phyloP scores from a whole-genome alignment of 2,113 vertebrate species.

The Myiopsitta monachus region DNA sequence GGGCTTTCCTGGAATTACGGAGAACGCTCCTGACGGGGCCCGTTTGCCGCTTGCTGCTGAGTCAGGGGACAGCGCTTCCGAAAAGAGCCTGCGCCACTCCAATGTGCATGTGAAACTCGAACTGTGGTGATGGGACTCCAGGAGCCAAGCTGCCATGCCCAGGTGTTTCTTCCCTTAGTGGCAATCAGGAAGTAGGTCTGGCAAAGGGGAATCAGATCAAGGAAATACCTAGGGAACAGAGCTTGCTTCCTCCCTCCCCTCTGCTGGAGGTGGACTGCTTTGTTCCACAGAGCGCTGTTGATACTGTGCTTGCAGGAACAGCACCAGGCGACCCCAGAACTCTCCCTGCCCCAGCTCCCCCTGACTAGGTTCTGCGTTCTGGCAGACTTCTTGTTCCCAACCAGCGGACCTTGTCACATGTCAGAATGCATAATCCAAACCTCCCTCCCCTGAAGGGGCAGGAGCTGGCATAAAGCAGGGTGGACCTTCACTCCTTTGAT shows the following conservation, averaged over 20 bases:
- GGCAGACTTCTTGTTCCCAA: slow-evolving; percentile 64
- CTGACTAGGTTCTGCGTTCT: not conserved
- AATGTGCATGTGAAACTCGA: not conserved
- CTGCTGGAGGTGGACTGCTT: not conserved
- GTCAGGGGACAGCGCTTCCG: not conserved
- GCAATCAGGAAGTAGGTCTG: fast-evolving
- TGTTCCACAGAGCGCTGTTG: not conserved
- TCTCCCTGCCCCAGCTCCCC: not conserved
- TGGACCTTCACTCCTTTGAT: not conserved
- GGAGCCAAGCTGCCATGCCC: not conserved
- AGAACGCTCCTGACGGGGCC: not conserved
- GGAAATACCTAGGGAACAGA: not conserved
- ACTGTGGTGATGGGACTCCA: fast-evolving
- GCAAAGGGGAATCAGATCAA: not conserved
- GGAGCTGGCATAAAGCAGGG: not conserved
- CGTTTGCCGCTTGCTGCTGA: not conserved
- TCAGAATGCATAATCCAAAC: slow-evolving; percentile 25
- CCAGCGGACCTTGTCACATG: slow-evolving; percentile 53
- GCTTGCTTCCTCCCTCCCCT: not conserved
- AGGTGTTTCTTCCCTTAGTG: not conserved
- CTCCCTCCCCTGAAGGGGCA: not conserved
- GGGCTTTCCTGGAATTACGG: fast-evolving
- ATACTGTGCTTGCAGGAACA: not conserved
- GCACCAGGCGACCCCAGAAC: not conserved
- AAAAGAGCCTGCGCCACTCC: not conserved